Evolutionary conservation across 1,140 invertebrate species (phyloP).

Genomic region (Caerostris extrusa): DNA sequence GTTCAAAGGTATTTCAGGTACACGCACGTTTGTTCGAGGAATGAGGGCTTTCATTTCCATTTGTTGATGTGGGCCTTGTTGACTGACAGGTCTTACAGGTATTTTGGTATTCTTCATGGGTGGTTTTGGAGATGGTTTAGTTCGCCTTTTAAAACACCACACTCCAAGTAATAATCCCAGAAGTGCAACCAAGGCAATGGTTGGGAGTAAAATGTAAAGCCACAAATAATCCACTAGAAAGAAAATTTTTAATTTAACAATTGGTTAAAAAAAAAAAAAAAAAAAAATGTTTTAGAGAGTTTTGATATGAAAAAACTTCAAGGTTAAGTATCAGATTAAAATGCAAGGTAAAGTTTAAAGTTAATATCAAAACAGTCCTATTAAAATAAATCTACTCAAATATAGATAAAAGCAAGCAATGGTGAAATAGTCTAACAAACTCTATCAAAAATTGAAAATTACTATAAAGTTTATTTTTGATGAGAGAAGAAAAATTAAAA

Average conservation of each 20-base stretch:
- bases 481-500: too few relatives aligned
- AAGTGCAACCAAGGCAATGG: slow-evolving; percentile 83
- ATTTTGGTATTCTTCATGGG: slow-evolving; percentile 58
- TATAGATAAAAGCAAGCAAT: too few relatives aligned
- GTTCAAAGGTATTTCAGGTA: slow-evolving; percentile 85
- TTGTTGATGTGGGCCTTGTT: slow-evolving; percentile 63
- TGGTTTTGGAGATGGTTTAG: slow-evolving; percentile 71
- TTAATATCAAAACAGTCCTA: too few relatives aligned
- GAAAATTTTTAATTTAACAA: not conserved
- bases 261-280: too few relatives aligned
- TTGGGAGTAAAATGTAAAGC: slow-evolving; percentile 84
- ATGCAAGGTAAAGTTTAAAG: too few relatives aligned
- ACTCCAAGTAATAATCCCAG: slow-evolving; percentile 83
- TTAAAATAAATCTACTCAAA: too few relatives aligned
- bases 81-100: slow-evolving; percentile 53
- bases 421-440: too few relatives aligned
- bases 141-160: slow-evolving; percentile 79
- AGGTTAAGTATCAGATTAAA: too few relatives aligned
- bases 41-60: slow-evolving; percentile 89
- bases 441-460: too few relatives aligned
- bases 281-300: too few relatives aligned
- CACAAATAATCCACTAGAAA: slow-evolving; percentile 81
- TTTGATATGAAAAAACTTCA: too few relatives aligned
- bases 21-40: slow-evolving; percentile 83
- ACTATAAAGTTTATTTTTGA: too few relatives aligned